phyloP scores from a whole-genome alignment of 2,797 vertebrate genomes.

The Liasis olivaceus region DNA sequence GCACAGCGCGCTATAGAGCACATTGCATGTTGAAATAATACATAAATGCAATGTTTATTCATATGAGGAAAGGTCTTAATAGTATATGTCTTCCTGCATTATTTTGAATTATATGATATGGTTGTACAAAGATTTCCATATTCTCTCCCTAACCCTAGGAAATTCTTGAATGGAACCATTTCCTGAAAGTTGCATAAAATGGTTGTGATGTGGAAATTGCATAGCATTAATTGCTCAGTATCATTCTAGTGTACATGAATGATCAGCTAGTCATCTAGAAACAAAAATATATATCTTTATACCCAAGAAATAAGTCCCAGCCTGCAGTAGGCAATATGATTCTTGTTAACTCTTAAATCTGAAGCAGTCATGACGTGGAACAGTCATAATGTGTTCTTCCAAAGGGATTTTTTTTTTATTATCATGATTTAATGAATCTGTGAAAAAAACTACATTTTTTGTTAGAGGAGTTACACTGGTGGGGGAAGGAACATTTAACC shows the following conservation, averaged over 20 bases:
- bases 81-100: not conserved
- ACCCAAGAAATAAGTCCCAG: not conserved
- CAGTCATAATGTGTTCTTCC: not conserved
- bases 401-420: not conserved
- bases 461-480: not conserved
- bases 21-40: not conserved
- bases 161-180: not conserved
- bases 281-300: not conserved
- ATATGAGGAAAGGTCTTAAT: conserved; percentile 37
- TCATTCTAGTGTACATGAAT: not conserved
- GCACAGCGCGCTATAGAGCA: not conserved
- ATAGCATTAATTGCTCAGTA: not conserved
- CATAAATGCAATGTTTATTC: not conserved
- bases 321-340: not conserved
- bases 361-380: not conserved
- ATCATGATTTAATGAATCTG: not conserved
- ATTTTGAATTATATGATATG: not conserved
- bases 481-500: not conserved
- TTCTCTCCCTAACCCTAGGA: not conserved
- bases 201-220: not conserved
- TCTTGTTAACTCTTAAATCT: not conserved
- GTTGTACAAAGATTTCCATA: not conserved
- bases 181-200: not conserved
- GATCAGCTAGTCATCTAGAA: not conserved
- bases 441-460: not conserved